phyloP scores from a whole-genome alignment of 2,888 invertebrate genomes.

The Uloborus plumipes region DNA sequence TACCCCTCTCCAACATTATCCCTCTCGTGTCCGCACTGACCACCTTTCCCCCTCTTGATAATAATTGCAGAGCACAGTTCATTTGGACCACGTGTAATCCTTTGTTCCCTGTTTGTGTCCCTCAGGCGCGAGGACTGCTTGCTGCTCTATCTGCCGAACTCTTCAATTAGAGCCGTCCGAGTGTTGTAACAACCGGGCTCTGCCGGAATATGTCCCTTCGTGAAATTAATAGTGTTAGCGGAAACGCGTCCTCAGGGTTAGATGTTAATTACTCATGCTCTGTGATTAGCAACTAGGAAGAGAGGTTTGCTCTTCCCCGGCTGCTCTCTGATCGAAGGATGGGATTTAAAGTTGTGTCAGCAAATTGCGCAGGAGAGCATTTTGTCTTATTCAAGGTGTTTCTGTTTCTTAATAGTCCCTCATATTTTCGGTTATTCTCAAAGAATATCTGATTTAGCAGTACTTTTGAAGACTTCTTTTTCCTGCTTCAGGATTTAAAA shows the following conservation, averaged over 20 bases:
- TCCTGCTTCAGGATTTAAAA: too few species aligned
- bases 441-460: too few species aligned
- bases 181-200: neutral
- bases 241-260: constrained; percentile 19
- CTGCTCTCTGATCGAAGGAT: too few species aligned
- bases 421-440: too few species aligned
- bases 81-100: constrained; percentile 14
- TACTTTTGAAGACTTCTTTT: too few species aligned
- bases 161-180: constrained; percentile 17
- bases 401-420: too few species aligned
- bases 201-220: neutral
- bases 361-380: too few species aligned
- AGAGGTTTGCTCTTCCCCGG: too few species aligned
- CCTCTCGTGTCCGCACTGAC: too few species aligned
- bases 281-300: constrained; percentile 10
- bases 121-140: neutral
- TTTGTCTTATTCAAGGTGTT: too few species aligned
- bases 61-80: constrained; percentile 9
- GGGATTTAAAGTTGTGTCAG: too few species aligned
- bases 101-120: constrained; percentile 11
- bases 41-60: neutral
- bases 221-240: constrained; percentile 57
- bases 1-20: too few species aligned
- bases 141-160: neutral
- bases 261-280: constrained; percentile 46